Evolutionary conservation across 1,140 invertebrate species (phyloP).

Genomic region (Batillaria attramentaria): DNA sequence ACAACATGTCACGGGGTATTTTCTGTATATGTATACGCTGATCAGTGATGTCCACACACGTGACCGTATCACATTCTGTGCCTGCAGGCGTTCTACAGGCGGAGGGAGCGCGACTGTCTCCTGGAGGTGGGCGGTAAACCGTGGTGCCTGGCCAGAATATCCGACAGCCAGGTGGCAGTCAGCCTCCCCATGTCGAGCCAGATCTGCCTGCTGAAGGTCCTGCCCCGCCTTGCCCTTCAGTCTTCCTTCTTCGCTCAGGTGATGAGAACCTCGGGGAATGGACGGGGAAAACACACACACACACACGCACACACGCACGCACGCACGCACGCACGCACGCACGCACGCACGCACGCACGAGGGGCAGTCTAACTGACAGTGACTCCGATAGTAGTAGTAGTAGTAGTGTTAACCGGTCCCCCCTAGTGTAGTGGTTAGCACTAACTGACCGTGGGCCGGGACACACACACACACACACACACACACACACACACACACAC

Average conservation of each 20-base stretch:
- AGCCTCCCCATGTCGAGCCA: conserved; percentile 35
- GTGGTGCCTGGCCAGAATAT: conserved; percentile 32
- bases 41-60: too few species aligned
- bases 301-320: conserved; percentile 34
- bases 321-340: conserved; percentile 32
- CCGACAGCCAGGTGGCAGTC: conserved; percentile 30
- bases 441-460: too few species aligned
- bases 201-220: conserved; percentile 42
- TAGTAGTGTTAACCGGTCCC: too few species aligned
- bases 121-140: conserved; percentile 37
- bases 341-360: conserved; percentile 31
- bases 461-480: too few species aligned
- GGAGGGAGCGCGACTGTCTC: conserved; percentile 27
- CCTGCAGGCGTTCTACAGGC: conserved; percentile 25
- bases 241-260: conserved; percentile 28
- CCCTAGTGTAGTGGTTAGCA: too few species aligned
- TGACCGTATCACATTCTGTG: too few species aligned
- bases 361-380: too few species aligned
- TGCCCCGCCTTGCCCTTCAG: conserved; percentile 6
- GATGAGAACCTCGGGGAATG: neutral
- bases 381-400: too few species aligned
- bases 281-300: conserved; percentile 19
- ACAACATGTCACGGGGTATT: too few species aligned
- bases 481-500: too few species aligned
- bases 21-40: too few species aligned